Conservation (phyloP, 1,140 invertebrate species). For the Parapsyche elsis region DNA sequence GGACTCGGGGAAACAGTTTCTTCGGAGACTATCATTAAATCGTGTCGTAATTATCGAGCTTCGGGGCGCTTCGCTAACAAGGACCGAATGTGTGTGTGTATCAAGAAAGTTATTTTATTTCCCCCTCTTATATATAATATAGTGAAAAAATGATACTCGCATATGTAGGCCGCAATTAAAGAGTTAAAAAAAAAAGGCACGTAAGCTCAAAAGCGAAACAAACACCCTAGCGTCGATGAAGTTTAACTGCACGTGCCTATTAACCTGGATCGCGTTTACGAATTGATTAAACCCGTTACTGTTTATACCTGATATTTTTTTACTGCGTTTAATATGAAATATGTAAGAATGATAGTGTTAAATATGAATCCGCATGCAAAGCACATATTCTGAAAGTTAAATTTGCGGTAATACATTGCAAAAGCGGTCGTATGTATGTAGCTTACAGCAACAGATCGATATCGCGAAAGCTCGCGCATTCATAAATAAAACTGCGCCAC, state of each 20-base stretch:
- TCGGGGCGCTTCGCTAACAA: slow-evolving; percentile 25
- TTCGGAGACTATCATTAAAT: slow-evolving; percentile 47
- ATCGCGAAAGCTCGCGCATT: background rate
- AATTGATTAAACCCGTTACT: no score
- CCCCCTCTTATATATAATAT: background rate
- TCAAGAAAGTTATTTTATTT: background rate
- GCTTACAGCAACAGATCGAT: background rate
- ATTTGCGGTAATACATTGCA: no score
- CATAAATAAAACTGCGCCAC: slow-evolving; percentile 8
- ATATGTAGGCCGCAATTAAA: slow-evolving; percentile 10
- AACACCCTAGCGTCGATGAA: background rate
- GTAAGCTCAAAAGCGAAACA: background rate
- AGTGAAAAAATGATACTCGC: background rate
- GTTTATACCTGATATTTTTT: no score
- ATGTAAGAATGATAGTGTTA: background rate
- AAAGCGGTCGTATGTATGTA: background rate
- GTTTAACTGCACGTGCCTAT: no score
- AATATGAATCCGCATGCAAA: no score
- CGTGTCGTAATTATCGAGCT: slow-evolving; percentile 35
- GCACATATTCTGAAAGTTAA: no score
- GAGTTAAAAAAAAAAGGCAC: background rate
- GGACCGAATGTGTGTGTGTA: background rate
- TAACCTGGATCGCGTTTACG: no score
- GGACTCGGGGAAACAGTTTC: slow-evolving; percentile 42
- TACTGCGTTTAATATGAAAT: no score